phyloP scores from a whole-genome alignment of 2,888 invertebrate species.

The Lordiphosa andalusiaca region DNA sequence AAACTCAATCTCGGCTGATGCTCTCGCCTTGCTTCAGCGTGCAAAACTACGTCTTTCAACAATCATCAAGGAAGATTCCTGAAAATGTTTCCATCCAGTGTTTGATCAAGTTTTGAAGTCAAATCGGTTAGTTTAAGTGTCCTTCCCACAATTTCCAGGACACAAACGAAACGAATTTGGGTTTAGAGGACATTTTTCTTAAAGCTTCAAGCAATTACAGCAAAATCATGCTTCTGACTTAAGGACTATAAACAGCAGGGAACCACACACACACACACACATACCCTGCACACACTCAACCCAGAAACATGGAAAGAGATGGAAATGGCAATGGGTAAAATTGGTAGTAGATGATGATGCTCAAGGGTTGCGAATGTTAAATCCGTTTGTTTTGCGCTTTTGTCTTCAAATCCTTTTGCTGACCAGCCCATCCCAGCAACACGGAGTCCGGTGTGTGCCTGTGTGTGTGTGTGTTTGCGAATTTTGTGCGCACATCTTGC shows the following conservation, averaged over 20 bases:
- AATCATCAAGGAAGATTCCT: no score
- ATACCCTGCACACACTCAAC: neutral
- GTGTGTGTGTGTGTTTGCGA: constrained; percentile 35
- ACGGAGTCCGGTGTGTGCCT: constrained; percentile 1
- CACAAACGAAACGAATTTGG: no score
- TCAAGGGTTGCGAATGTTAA: constrained; percentile 65
- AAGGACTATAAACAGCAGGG: constrained; percentile 34
- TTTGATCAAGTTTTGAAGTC: no score
- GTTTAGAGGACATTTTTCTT: no score
- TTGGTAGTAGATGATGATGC: constrained; percentile 8
- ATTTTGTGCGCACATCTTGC: constrained; percentile 54
- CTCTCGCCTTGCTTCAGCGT: no score
- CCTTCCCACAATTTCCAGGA: no score
- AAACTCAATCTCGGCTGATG: no score
- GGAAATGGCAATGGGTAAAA: neutral
- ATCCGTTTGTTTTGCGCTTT: constrained; percentile 67
- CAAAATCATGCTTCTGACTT: constrained; percentile 35
- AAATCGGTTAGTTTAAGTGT: no score
- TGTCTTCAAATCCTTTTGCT: constrained; percentile 65
- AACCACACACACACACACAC: neutral
- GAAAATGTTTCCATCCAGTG: no score
- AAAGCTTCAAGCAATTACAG: constrained; percentile 28
- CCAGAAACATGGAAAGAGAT: constrained; percentile 2
- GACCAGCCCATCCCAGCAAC: constrained; percentile 36
- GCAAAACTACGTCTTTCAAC: no score